Conservation (phyloP, 2,113 vertebrate genomes). For the Piprites chloris region DNA sequence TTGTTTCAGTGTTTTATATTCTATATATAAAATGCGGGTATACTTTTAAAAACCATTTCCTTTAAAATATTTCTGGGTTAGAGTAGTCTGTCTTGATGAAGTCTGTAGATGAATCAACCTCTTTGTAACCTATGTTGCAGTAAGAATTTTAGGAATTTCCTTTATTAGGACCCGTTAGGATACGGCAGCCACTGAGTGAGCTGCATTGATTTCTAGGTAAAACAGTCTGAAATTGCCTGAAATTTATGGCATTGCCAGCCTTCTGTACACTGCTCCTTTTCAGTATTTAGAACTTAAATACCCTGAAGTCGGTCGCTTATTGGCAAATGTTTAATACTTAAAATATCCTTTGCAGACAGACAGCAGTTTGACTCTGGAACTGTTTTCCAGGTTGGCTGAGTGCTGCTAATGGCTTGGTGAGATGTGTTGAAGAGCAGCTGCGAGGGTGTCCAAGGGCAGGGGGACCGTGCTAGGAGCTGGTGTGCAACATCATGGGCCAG, state of each 20-base stretch:
- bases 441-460: slow-evolving; percentile 78
- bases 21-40: neutral
- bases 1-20: neutral
- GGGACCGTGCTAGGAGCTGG: slow-evolving; percentile 72
- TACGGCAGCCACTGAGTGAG: slow-evolving; percentile 29
- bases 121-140: slow-evolving; percentile 68
- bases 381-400: slow-evolving; percentile 67
- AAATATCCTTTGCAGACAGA: neutral
- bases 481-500: slow-evolving; percentile 92
- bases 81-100: slow-evolving; percentile 32
- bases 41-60: slow-evolving; percentile 52
- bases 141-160: slow-evolving; percentile 75
- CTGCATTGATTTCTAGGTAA: slow-evolving; percentile 46
- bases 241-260: slow-evolving; percentile 14
- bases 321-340: neutral
- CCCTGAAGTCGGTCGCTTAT: neutral
- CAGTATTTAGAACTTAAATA: slow-evolving; percentile 11
- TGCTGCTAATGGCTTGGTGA: slow-evolving; percentile 88
- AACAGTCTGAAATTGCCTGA: neutral
- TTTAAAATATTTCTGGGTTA: slow-evolving; percentile 54
- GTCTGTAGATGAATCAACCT: slow-evolving; percentile 64
- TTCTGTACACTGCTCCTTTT: slow-evolving; percentile 44
- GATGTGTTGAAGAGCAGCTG: slow-evolving; percentile 77
- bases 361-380: slow-evolving; percentile 2
- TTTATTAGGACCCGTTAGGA: slow-evolving; percentile 47